Percentiles rank a stretch among this genome's conserved stretches.
Conservation (phyloP, 2,113 vertebrate species). For the Anguilla japonica region DNA sequence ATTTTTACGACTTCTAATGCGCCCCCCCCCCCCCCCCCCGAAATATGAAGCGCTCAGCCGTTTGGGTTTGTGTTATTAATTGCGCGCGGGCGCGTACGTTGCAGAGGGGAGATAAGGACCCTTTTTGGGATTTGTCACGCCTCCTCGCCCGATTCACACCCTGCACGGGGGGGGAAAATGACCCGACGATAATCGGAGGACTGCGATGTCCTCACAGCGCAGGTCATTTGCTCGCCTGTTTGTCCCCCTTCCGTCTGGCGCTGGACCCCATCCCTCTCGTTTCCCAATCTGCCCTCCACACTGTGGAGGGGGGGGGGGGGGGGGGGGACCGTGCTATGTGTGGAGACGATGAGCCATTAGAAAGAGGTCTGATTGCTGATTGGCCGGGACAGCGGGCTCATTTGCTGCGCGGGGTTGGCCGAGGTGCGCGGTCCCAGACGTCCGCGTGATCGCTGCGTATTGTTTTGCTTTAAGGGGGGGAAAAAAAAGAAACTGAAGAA, state of each 20-base stretch:
- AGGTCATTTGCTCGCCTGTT: conserved; percentile 2
- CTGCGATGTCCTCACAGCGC: background rate
- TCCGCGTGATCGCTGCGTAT: background rate
- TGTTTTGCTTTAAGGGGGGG: background rate
- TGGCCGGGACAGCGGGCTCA: background rate
- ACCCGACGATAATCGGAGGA: background rate
- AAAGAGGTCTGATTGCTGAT: background rate
- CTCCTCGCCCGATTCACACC: background rate
- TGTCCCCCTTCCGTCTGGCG: background rate
- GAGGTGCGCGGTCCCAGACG: background rate
- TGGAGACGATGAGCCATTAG: background rate
- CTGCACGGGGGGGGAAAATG: background rate
- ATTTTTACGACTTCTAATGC: background rate
- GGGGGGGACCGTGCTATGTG: background rate
- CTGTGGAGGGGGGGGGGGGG: background rate
- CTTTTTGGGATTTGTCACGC: background rate
- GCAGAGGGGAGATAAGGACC: background rate
- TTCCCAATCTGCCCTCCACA: background rate
- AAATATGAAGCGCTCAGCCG: background rate
- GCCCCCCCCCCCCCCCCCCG: background rate
- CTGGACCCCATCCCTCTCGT: background rate
- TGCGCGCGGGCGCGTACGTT: background rate
- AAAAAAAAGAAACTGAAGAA: too few relatives aligned
- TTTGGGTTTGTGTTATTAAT: background rate
- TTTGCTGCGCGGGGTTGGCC: background rate